Evolutionary conservation across 2,888 invertebrate genomes (phyloP), one percentile per base, ranked within the genome.

Genomic region (Hermodice carunculata): DNA sequence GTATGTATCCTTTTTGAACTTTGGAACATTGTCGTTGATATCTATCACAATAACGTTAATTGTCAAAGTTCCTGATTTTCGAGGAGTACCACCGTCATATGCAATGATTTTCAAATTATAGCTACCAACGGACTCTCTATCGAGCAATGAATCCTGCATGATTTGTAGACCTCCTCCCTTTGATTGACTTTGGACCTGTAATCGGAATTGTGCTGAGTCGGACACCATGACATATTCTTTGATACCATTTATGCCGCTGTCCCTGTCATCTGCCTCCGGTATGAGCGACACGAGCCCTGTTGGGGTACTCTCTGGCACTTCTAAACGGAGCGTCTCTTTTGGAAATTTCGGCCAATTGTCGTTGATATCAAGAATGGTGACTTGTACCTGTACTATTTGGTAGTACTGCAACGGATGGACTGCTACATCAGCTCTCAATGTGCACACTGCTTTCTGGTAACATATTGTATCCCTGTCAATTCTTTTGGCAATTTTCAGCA

Each of bases 101-200:
- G 61, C 61, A 22, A 44, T 52, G 6, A 61, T 37, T 1, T 44
- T 46, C 3, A 48, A 53, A 3, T 49, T 29, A 22, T 61, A 61
- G 24, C n/a, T 3, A 26, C 54, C 61, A 26, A 34, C 19, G 11
- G 44, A 37, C 58, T 65, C 65, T n/a, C 65, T 48, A 51, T 65
- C 65, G n/a, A 65, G 31, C n/a, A 8, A 42, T 29, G 48, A 40
- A 34, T 49, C 56, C 24, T 61, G 46, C 1, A 53, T 44, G 1
- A 61, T 26, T 8, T 53, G 43, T 2, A 61, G 54, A 22, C 88
- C 75, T 29, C 76, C 67, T 57, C 64, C 65, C 19, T 65, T 67
- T n/a, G 49, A 31, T 22, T 61, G 58, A 6, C 29, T 52, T 17
- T 48, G 53, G 6, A 53, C 59, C n/a, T 59, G 31, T n/a, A 64